phyloP scores from a whole-genome alignment of 1,140 invertebrate species.

The Pachypsylla venusta region DNA sequence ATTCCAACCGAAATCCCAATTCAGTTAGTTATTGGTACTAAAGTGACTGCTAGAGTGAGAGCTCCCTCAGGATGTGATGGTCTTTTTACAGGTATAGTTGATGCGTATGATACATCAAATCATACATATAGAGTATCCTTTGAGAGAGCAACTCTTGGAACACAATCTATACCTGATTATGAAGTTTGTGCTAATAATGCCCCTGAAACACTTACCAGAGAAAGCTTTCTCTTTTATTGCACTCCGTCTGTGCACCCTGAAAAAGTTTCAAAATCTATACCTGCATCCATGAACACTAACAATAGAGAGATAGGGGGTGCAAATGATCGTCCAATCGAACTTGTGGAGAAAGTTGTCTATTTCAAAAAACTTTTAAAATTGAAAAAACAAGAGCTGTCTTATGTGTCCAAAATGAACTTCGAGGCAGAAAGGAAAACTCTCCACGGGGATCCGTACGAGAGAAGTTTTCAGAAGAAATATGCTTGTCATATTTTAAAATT shows the following conservation, averaged over 20 bases:
- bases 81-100: constrained; percentile 87
- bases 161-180: constrained; percentile 91
- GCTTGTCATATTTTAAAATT: constrained; percentile 77
- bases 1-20: constrained; percentile 91
- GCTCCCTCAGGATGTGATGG: constrained; percentile 95
- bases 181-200: constrained; percentile 88
- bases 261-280: constrained; percentile 12
- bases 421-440: constrained; percentile 76
- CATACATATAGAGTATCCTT: constrained; percentile 97
- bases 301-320: constrained; percentile 10
- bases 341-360: constrained; percentile 31
- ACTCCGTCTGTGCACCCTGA: constrained; percentile 41
- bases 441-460: constrained; percentile 53
- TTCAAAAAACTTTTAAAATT: constrained; percentile 69
- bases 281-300: constrained; percentile 8
- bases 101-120: constrained; percentile 92
- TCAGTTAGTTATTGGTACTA: constrained; percentile 90
- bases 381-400: constrained; percentile 67
- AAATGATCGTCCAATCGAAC: constrained; percentile 15
- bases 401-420: constrained; percentile 73
- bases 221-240: constrained; percentile 68
- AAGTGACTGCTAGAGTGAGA: constrained; percentile 79
- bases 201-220: constrained; percentile 75
- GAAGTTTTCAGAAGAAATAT: constrained; percentile 82
- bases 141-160: constrained; percentile 81